Conservation (phyloP, 2,888 invertebrate species). For the Smittia aterrima region DNA sequence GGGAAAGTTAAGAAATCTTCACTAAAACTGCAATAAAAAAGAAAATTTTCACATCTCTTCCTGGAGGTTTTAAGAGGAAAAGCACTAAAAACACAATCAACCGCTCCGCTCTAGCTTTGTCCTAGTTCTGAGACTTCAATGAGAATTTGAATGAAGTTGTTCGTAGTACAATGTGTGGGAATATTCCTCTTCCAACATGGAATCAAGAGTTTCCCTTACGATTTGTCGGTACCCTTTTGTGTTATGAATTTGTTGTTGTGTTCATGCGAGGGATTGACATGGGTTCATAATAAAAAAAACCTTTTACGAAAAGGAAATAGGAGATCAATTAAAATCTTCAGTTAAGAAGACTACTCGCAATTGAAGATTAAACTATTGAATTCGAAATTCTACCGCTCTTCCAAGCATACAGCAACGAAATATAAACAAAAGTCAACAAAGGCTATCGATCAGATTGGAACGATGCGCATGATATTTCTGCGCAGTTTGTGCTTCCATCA, state of each 20-base stretch:
- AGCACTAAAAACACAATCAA: not conserved
- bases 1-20: not conserved
- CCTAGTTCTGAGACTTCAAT: slow-evolving; percentile 20
- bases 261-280: not conserved
- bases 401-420: not conserved
- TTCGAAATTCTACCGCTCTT: not conserved
- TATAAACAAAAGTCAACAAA: not conserved
- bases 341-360: not conserved
- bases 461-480: not conserved
- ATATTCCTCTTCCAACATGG: slow-evolving; percentile 13
- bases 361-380: too few relatives aligned
- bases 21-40: not conserved
- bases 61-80: slow-evolving; percentile 3
- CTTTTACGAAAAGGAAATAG: not conserved
- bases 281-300: not conserved
- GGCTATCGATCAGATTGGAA: slow-evolving; percentile 19
- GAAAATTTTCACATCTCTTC: not conserved
- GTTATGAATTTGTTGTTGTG: not conserved
- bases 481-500: slow-evolving; percentile 15
- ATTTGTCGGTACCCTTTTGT: not conserved
- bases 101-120: slow-evolving; percentile 3
- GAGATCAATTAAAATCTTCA: not conserved
- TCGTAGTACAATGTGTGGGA: slow-evolving; percentile 5
- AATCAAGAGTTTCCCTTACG: not conserved
- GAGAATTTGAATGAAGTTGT: slow-evolving; percentile 11